phyloP scores from a whole-genome alignment of 2,888 invertebrate species.

The Megamerina dolium region DNA sequence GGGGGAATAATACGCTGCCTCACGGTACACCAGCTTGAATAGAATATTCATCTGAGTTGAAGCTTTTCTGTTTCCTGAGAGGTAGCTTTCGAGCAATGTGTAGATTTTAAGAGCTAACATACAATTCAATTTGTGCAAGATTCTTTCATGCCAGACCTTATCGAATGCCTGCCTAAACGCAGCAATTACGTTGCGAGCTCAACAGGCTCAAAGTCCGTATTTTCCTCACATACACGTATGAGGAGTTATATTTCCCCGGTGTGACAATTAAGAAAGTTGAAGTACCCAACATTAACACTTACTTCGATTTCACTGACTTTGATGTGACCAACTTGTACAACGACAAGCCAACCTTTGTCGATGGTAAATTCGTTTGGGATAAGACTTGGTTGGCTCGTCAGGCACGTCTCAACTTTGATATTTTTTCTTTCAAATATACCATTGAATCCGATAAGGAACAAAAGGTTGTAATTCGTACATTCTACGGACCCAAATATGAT shows the following conservation, averaged over 20 bases:
- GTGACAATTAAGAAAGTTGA: conserved; percentile 57
- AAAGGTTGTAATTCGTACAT: conserved; percentile 58
- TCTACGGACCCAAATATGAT: conserved; percentile 65
- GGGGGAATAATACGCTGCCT: too few species aligned
- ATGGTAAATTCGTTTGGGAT: conserved; percentile 41
- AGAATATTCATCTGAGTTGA: too few species aligned
- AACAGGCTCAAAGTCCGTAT: too few species aligned
- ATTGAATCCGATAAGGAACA: conserved; percentile 55
- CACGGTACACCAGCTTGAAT: too few species aligned
- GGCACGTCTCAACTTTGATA: conserved; percentile 62
- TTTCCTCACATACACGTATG: conserved; percentile 52
- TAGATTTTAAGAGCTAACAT: too few species aligned
- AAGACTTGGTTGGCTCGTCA: conserved; percentile 53
- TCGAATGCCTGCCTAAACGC: too few species aligned
- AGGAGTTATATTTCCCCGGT: conserved; percentile 57
- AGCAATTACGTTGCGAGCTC: too few species aligned
- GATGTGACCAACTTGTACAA: conserved; percentile 50
- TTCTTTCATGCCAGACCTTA: too few species aligned
- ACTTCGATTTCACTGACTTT: conserved; percentile 58
- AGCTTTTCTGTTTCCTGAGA: too few species aligned
- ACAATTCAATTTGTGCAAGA: too few species aligned
- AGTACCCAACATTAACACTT: conserved; percentile 63
- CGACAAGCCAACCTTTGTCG: conserved; percentile 26
- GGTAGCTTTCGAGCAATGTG: too few species aligned
- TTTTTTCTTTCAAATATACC: conserved; percentile 57